Percentiles rank a stretch among this genome's conserved stretches.
These are phyloP conservation scores for Scopus umbretta DNA, from an alignment of 2,113 vertebrate genomes.

Conservation along the genomic window DNA sequence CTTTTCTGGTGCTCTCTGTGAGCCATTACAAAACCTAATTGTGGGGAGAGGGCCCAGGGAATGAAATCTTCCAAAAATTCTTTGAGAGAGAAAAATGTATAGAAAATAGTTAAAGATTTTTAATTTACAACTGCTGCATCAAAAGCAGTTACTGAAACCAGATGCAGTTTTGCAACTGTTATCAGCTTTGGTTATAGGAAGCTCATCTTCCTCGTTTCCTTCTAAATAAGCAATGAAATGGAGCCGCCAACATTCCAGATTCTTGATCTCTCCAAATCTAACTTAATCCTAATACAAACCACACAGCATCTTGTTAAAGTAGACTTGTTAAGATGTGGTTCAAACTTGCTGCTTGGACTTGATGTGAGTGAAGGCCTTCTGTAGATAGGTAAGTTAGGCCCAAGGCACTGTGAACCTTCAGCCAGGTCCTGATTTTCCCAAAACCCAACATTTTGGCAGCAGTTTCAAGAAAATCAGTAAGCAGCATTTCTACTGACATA, in stretches of 20 bases:
- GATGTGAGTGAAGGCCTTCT: neutral
- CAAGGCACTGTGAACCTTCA: neutral
- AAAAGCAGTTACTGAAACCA: neutral
- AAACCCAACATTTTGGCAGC: neutral
- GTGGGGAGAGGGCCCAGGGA: neutral
- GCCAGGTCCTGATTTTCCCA: neutral
- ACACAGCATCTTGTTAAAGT: neutral
- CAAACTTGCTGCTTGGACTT: neutral
- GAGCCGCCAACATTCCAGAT: neutral
- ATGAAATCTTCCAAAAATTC: neutral
- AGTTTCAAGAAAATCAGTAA: neutral
- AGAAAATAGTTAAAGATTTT: neutral
- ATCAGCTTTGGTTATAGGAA: neutral
- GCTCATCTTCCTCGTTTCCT: neutral
- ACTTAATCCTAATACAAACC: neutral
- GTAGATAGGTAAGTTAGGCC: neutral
- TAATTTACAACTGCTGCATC: neutral
- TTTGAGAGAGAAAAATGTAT: neutral
- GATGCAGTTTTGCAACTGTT: neutral
- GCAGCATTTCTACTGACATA: neutral
- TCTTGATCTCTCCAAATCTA: neutral
- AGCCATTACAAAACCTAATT: neutral
- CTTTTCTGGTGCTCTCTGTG: neutral
- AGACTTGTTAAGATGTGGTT: neutral
- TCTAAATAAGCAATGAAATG: neutral